A percentile compares a stretch with the other conserved stretches of the same genome.
Evolutionary conservation across 2,888 invertebrate genomes (phyloP).

Genomic region (Cordilura impudica): DNA sequence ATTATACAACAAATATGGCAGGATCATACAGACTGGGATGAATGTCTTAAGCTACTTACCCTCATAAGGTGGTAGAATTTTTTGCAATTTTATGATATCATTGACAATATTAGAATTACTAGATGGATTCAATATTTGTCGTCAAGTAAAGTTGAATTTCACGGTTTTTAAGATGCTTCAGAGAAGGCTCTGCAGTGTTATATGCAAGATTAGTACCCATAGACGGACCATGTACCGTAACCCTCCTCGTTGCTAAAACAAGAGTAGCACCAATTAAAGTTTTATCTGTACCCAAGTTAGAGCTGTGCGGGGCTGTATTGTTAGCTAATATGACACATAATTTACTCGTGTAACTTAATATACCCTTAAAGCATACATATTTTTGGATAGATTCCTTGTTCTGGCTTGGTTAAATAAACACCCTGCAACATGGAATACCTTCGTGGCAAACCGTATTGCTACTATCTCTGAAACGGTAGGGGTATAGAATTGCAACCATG

Average conservation of each 20-base stretch:
- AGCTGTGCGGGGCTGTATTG: no score
- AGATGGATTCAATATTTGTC: constrained; percentile 30
- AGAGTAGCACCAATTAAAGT: no score
- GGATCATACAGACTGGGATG: constrained; percentile 31
- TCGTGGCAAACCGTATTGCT: no score
- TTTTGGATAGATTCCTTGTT: no score
- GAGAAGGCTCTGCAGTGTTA: constrained; percentile 26
- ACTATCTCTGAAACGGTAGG: no score
- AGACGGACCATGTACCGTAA: not conserved
- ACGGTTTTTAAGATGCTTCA: constrained; percentile 47
- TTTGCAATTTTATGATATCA: not conserved
- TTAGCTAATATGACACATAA: no score
- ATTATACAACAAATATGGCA: constrained; percentile 42
- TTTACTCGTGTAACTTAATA: no score
- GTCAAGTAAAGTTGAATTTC: constrained; percentile 1
- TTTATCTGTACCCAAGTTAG: no score
- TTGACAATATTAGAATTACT: constrained; percentile 26
- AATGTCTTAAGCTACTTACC: not conserved
- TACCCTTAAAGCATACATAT: no score
- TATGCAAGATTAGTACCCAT: not conserved
- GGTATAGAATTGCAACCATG: no score
- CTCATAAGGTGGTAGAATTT: constrained; percentile 19
- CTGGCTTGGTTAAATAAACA: no score
- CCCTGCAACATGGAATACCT: no score
- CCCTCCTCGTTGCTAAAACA: not conserved